A percentile compares a stretch with the other conserved stretches of the same genome.
These are phyloP conservation scores for Saccostrea glomerata DNA, from an alignment of 1,140 invertebrate genomes.

Conservation along the genomic window DNA sequence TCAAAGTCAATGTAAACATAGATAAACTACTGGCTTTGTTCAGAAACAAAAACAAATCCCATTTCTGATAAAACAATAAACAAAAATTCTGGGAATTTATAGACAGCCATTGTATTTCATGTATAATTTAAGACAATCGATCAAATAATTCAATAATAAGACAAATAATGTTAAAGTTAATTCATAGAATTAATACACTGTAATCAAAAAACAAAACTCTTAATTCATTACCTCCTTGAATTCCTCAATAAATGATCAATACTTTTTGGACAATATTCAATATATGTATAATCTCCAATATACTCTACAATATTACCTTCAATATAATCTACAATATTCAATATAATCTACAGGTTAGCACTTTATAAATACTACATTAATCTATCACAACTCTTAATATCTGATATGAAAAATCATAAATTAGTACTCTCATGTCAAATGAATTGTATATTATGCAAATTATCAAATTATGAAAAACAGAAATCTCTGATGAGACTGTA, in stretches of 20 bases:
- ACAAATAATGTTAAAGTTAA: not conserved
- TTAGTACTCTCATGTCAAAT: not conserved
- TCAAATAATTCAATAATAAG: not conserved
- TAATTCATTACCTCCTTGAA: too few relatives aligned
- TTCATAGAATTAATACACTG: too few relatives aligned
- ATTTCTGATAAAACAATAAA: not conserved
- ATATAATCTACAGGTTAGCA: not conserved
- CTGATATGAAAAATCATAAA: not conserved
- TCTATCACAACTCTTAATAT: not conserved
- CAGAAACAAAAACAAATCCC: not conserved
- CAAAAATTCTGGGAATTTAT: not conserved
- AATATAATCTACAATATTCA: not conserved
- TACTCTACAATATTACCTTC: too few relatives aligned
- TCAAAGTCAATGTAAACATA: not conserved
- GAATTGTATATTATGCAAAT: constrained; percentile 8
- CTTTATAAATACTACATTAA: not conserved
- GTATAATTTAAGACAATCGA: not conserved
- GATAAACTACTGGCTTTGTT: not conserved
- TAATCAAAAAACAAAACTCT: too few relatives aligned
- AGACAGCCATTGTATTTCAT: not conserved
- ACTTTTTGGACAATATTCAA: too few relatives aligned
- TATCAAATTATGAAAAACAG: not conserved
- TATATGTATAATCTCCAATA: too few relatives aligned
- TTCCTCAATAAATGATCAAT: too few relatives aligned
- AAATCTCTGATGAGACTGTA: too few relatives aligned